Conservation (phyloP, 2,113 vertebrate species). For the Chaetodon trifascialis region DNA sequence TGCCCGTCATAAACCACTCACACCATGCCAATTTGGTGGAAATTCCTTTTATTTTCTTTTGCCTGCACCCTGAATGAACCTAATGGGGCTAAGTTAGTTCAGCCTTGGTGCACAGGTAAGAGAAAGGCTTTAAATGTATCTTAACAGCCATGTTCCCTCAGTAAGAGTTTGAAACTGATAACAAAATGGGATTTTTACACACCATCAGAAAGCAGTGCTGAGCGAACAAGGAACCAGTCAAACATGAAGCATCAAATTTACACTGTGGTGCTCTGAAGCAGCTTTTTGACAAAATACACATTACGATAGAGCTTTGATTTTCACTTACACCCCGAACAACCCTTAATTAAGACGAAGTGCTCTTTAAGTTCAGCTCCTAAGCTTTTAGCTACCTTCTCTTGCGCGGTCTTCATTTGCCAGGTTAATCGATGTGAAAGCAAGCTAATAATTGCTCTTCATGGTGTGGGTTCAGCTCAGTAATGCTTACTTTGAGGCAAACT, state of each 20-base stretch:
- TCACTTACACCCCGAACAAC: not conserved
- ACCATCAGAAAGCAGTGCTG: constrained; percentile 5
- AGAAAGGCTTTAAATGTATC: constrained; percentile 41
- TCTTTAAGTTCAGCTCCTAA: not conserved
- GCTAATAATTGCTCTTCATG: not conserved
- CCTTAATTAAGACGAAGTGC: constrained; percentile 14
- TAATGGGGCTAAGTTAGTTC: constrained; percentile 60
- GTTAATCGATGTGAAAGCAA: constrained; percentile 21
- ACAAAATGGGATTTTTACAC: constrained; percentile 59
- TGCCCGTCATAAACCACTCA: constrained; percentile 63
- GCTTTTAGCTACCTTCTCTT: not conserved
- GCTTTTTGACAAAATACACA: constrained; percentile 5
- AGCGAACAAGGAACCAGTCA: constrained; percentile 50
- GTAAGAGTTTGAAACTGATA: constrained; percentile 43
- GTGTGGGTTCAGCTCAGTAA: not conserved
- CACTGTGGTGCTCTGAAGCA: not conserved
- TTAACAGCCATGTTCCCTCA: constrained; percentile 42
- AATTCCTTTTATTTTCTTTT: constrained; percentile 49
- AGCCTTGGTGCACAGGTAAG: constrained; percentile 42
- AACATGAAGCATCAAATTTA: constrained; percentile 51
- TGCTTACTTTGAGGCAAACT: constrained; percentile 3
- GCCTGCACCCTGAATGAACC: constrained; percentile 15
- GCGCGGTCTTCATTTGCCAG: not conserved
- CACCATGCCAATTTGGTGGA: constrained; percentile 33
- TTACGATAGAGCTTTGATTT: constrained; percentile 20